These are phyloP conservation scores for Cyphomyrus plagiostoma DNA, from an alignment of 2,113 vertebrate species.

Conservation along the genomic window DNA sequence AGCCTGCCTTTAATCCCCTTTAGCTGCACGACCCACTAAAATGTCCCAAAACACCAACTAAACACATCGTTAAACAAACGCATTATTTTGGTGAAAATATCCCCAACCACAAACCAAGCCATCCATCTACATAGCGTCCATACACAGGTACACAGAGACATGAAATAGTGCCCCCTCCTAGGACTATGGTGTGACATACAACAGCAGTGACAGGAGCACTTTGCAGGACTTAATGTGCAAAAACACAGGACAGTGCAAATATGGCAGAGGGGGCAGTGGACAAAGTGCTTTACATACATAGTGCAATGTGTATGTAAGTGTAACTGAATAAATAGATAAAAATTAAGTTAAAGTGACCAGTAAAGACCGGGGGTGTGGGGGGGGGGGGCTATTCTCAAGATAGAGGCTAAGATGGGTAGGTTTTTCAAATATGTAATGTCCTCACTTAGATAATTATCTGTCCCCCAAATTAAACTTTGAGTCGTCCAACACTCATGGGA, in stretches of 20 bases:
- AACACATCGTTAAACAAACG: neutral
- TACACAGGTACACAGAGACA: neutral
- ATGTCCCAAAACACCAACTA: neutral
- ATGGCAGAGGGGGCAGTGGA: neutral
- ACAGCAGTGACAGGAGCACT: neutral
- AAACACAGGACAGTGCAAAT: neutral
- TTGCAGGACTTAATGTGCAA: neutral
- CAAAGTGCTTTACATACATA: neutral
- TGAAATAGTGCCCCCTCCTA: neutral
- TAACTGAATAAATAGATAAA: neutral
- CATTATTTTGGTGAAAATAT: neutral
- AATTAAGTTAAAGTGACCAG: neutral
- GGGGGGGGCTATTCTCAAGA: neutral
- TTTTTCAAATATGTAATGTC: neutral
- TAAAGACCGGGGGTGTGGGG: neutral
- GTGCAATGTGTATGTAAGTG: neutral
- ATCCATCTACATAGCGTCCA: neutral
- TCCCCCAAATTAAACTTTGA: neutral
- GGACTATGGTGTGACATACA: neutral
- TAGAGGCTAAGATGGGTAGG: neutral
- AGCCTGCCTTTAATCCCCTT: constrained; percentile 21
- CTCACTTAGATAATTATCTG: neutral
- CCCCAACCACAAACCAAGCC: neutral
- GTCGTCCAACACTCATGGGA: neutral
- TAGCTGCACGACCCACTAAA: constrained; percentile 20